Conservation (phyloP, 2,888 invertebrate genomes). For the Apotomis betuletana region DNA sequence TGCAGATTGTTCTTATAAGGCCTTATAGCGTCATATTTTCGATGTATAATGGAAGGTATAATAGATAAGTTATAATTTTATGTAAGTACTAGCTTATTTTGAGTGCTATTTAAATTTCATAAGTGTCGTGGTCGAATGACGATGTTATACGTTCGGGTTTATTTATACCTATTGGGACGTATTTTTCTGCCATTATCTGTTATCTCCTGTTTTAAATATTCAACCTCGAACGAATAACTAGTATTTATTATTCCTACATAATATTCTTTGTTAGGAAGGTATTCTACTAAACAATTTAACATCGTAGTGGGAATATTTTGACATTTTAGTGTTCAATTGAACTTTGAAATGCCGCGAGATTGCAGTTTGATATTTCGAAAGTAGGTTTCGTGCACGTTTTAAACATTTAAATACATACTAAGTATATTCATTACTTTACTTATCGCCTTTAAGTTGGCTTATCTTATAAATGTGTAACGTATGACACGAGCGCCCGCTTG, state of each 20-base stretch:
- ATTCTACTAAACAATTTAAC: not conserved
- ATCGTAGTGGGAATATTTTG: constrained; percentile 47
- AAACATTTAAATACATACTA: constrained; percentile 39
- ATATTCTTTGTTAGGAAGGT: not conserved
- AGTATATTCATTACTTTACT: constrained; percentile 13
- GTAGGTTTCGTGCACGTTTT: constrained; percentile 48
- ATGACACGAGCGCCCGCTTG: constrained; percentile 12
- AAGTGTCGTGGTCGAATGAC: constrained; percentile 10
- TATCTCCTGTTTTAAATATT: not conserved
- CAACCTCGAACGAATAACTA: not conserved
- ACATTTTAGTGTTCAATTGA: constrained; percentile 49
- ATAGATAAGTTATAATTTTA: not conserved
- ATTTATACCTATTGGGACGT: not conserved
- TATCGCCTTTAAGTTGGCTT: constrained; percentile 19
- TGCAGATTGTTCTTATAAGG: not conserved
- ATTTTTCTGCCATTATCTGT: not conserved
- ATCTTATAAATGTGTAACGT: constrained; percentile 12
- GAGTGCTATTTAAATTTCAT: not conserved
- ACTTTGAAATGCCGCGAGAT: constrained; percentile 51
- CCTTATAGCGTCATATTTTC: not conserved
- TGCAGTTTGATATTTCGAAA: constrained; percentile 40
- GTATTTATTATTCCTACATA: no score
- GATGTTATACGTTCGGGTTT: not conserved
- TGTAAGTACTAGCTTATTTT: not conserved
- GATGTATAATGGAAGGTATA: not conserved